phyloP scores from a whole-genome alignment of 2,797 vertebrate species.

The Sebastolobus alascanus region DNA sequence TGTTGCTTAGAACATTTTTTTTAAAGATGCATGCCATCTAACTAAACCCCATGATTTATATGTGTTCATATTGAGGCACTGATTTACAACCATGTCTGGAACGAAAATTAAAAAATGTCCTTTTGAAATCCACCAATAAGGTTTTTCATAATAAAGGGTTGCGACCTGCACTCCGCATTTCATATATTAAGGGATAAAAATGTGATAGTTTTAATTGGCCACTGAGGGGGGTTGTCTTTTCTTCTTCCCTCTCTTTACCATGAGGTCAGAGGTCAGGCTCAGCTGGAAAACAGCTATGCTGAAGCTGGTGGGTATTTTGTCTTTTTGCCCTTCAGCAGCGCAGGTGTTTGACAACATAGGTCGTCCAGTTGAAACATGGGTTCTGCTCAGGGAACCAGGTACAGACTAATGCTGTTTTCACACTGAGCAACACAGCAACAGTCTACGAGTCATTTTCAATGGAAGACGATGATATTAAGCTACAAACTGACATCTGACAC shows the following conservation, averaged over 20 bases:
- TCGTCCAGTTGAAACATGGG: background rate
- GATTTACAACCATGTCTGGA: background rate
- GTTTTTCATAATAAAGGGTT: background rate
- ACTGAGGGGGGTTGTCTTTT: background rate
- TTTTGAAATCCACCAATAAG: background rate
- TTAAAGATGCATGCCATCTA: background rate
- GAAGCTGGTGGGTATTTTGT: background rate
- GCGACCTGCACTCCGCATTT: background rate
- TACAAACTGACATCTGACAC: too few species aligned
- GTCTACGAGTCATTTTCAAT: too few species aligned
- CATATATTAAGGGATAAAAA: background rate
- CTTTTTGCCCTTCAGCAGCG: background rate
- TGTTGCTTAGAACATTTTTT: background rate
- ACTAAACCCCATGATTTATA: background rate
- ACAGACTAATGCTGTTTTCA: background rate
- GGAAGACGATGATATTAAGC: too few species aligned
- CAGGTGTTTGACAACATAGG: constrained; percentile 8
- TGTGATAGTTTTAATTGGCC: background rate
- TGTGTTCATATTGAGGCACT: background rate
- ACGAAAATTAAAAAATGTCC: background rate
- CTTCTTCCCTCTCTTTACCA: background rate
- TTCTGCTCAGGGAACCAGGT: background rate
- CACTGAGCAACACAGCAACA: too few species aligned
- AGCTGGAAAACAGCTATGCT: background rate
- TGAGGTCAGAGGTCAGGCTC: constrained; percentile 19